Percentiles rank a stretch among this genome's conserved stretches.
phyloP scores from a whole-genome alignment of 2,888 invertebrate species.

The Lordiphosa andalusiaca region DNA sequence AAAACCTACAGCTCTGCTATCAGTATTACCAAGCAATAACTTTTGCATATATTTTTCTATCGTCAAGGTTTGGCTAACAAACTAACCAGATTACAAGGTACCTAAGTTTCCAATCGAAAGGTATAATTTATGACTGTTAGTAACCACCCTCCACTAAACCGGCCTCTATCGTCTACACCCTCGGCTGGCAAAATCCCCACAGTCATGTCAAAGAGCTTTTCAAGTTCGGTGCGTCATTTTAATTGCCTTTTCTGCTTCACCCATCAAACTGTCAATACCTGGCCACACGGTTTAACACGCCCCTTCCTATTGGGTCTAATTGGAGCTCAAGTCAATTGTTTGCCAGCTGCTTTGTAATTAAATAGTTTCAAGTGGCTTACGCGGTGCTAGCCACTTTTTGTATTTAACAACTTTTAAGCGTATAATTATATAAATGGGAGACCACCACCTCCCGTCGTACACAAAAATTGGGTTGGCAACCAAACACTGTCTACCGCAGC shows the following conservation, averaged over 20 bases:
- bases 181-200: slow-evolving; percentile 7
- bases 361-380: slow-evolving; percentile 63
- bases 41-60: no score
- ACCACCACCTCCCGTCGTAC: background rate
- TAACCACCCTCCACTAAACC: no score
- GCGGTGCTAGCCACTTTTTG: slow-evolving; percentile 58
- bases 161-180: no score
- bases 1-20: no score
- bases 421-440: slow-evolving; percentile 54
- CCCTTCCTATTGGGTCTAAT: slow-evolving; percentile 49
- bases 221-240: slow-evolving; percentile 38
- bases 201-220: slow-evolving; percentile 33
- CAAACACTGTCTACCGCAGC: slow-evolving; percentile 6
- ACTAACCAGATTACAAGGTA: no score
- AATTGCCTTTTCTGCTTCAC: slow-evolving; percentile 40
- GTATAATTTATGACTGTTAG: no score
- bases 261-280: slow-evolving; percentile 37
- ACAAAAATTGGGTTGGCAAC: slow-evolving; percentile 9
- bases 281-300: slow-evolving; percentile 4
- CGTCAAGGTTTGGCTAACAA: no score
- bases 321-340: slow-evolving; percentile 65
- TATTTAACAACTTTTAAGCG: slow-evolving; percentile 65
- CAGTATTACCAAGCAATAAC: no score
- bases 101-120: no score
- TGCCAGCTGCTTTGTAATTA: slow-evolving; percentile 67